Evolutionary conservation across 1,140 invertebrate species (phyloP).

Genomic region (Macrosteles quadrilineatus): DNA sequence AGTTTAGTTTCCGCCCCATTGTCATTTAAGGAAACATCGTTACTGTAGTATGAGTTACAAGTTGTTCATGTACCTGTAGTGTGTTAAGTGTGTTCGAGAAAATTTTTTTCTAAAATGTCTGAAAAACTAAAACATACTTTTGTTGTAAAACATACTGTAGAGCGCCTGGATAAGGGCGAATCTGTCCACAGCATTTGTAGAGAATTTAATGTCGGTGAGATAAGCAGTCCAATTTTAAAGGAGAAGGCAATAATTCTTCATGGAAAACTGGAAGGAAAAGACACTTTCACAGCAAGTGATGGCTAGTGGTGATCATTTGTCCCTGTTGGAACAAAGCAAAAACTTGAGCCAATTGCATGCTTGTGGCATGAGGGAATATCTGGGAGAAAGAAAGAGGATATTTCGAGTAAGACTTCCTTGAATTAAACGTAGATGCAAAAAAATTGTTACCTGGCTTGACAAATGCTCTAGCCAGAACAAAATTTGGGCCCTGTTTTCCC

Average conservation of each 20-base stretch:
- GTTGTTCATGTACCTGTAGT: too few species aligned
- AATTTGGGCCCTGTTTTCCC: constrained; percentile 34
- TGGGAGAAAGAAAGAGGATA: constrained; percentile 42
- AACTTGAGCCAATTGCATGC: constrained; percentile 20
- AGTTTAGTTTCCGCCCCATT: too few species aligned
- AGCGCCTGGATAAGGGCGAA: background rate
- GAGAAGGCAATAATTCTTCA: background rate
- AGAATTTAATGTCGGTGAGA: background rate
- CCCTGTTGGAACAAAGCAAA: constrained; percentile 21
- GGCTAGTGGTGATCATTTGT: constrained; percentile 23
- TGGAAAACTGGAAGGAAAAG: background rate
- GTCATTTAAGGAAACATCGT: too few species aligned
- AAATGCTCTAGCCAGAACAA: constrained; percentile 40
- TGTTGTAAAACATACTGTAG: too few species aligned
- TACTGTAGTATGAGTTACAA: too few species aligned
- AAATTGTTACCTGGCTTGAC: constrained; percentile 39
- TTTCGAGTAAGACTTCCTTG: constrained; percentile 32
- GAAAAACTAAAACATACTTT: too few species aligned
- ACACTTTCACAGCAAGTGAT: background rate
- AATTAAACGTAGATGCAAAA: constrained; percentile 20
- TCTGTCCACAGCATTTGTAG: background rate
- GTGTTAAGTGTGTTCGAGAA: too few species aligned
- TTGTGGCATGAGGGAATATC: constrained; percentile 31
- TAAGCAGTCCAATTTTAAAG: background rate
- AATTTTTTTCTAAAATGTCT: too few species aligned